Evolutionary conservation across 2,888 invertebrate genomes (phyloP).

Genomic region (Tetragonisca angustula): DNA sequence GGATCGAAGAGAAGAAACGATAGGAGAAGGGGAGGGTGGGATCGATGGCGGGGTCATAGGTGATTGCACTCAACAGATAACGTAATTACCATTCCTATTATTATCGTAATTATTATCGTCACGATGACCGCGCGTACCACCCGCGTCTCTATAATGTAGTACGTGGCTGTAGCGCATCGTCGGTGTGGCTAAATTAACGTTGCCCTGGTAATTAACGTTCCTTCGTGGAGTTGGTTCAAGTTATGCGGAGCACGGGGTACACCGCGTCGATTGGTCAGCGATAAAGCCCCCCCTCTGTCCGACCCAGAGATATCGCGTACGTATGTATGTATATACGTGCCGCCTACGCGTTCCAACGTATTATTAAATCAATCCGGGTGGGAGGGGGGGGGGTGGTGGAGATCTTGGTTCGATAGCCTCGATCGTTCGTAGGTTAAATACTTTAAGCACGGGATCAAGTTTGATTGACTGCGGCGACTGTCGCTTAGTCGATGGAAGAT

Average conservation of each 20-base stretch:
- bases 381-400: too few relatives aligned
- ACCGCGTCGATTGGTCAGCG: conserved; percentile 34
- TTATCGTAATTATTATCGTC: conserved; percentile 51
- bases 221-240: conserved; percentile 25
- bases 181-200: conserved; percentile 33
- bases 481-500: background rate
- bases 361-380: conserved; percentile 15
- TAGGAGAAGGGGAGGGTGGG: background rate
- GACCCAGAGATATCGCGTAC: conserved; percentile 20
- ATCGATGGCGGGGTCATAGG: too few relatives aligned
- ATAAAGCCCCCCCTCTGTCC: conserved; percentile 5
- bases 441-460: conserved; percentile 1
- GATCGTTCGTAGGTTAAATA: background rate
- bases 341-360: conserved; percentile 7
- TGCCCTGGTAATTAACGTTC: conserved; percentile 52
- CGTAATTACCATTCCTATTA: conserved; percentile 35
- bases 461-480: background rate
- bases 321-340: background rate
- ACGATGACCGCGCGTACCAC: conserved; percentile 13
- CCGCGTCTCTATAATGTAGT: conserved; percentile 12
- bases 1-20: background rate
- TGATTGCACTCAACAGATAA: conserved; percentile 21
- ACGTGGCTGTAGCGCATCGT: background rate
- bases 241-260: conserved; percentile 8
- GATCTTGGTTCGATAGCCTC: background rate